Conservation (phyloP, 2,797 vertebrate species). For the Falco concolor region DNA sequence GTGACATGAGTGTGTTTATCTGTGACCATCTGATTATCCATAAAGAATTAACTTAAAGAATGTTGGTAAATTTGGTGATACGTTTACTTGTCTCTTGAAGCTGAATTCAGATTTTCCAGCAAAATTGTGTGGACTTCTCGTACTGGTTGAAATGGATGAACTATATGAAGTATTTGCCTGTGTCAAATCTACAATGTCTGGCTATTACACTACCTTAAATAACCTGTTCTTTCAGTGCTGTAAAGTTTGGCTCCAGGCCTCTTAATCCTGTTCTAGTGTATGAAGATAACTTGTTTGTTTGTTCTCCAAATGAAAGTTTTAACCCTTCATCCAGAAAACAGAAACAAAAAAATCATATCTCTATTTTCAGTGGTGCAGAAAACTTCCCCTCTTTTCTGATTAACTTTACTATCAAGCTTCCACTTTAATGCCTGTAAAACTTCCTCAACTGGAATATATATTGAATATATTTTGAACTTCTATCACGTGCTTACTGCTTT, state of each 20-base stretch:
- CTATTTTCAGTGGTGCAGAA: neutral
- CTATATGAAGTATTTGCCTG: neutral
- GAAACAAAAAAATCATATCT: neutral
- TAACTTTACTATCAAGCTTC: neutral
- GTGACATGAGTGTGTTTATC: neutral
- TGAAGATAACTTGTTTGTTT: neutral
- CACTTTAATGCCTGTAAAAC: constrained; percentile 34
- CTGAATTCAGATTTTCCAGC: neutral
- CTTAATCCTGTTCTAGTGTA: neutral
- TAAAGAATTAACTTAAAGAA: neutral
- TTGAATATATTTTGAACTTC: constrained; percentile 56
- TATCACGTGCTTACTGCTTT: constrained; percentile 61
- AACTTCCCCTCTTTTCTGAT: neutral
- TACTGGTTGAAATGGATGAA: neutral
- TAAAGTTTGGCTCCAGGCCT: neutral
- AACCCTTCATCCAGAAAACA: constrained; percentile 22
- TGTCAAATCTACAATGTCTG: neutral
- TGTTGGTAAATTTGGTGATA: neutral
- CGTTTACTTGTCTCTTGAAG: neutral
- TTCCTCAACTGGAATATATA: constrained; percentile 50
- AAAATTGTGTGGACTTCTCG: neutral
- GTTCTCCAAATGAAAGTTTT: constrained; percentile 32
- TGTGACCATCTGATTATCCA: neutral
- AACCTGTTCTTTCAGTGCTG: neutral
- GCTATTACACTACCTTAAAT: neutral